Evolutionary conservation across 2,113 vertebrate genomes (phyloP), one percentile per base, ranked within the genome.

Genomic region (Callaeas wilsoni): DNA sequence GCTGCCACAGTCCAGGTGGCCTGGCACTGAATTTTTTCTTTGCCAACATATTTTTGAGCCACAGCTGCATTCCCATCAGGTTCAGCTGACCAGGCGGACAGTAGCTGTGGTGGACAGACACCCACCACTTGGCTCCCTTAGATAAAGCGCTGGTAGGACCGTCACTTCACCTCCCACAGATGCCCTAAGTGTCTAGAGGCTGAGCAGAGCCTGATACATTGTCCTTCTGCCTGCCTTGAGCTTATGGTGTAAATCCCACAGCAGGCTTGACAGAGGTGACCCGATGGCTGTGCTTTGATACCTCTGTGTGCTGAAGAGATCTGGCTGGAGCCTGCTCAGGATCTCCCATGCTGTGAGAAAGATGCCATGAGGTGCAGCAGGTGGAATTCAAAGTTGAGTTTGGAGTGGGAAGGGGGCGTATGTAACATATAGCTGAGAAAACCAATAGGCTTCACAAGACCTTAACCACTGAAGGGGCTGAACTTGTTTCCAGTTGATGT

Each of bases 81-180:
- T 42, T 77, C 67, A 87, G 21, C 49, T 60, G n/a, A 65, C 33
- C 69, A n/a, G 13, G 50, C 65, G 47, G 33, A 41, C 2, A 1
- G 52, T 47, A 70, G 67, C 71, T 56, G 0, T 32, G 32, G 29
- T 15, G 18, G 32, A 4, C 35, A 39, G 32, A 21, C 0, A 2
- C 10, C 33, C 3, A 1, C 30, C 41, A 25, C 12, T 9, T 6
- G 0, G 4, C 13, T 87, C 17, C 20, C 13, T 27, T 15, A n/a
- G n/a, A 78, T 44, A 39, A 46, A 10, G 26, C 22, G 21, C 71
- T 62, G 20, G 32, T 60, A 33, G 50, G 25, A 33, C 5, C 42
- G 12, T 71, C 0, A 1, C 13, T n/a, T 73, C 75, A n/a, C 63
- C 37, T 59, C 33, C 23, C 63, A 42, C 30, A 75, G 69, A 27